A percentile compares a stretch with the other conserved stretches of the same genome.
Conservation (phyloP, 2,888 invertebrate genomes). For the Quadriops clusia region DNA sequence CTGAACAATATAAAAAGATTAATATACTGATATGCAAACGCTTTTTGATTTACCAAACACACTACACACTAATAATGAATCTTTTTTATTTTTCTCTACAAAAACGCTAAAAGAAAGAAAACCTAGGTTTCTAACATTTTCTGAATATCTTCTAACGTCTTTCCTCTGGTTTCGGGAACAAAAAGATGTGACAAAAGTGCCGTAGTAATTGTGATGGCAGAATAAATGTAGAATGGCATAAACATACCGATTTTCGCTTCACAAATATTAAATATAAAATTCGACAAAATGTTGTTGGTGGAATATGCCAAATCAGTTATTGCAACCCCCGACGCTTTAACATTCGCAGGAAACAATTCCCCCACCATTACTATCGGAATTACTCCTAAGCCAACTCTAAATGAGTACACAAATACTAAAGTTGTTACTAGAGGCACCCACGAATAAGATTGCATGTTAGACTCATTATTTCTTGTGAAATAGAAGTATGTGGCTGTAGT, state of each 20-base stretch:
- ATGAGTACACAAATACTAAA: constrained; percentile 29
- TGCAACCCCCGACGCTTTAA: constrained; percentile 35
- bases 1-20: too few relatives aligned
- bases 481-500: constrained; percentile 29
- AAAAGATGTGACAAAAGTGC: constrained; percentile 29
- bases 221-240: constrained; percentile 31
- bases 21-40: too few relatives aligned
- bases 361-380: constrained; percentile 34
- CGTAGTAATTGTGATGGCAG: constrained; percentile 25
- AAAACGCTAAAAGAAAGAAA: too few relatives aligned
- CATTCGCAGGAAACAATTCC: constrained; percentile 33
- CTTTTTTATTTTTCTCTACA: too few relatives aligned
- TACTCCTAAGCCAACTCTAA: constrained; percentile 31
- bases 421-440: constrained; percentile 31
- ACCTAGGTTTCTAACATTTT: too few relatives aligned
- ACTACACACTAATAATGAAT: too few relatives aligned
- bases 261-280: constrained; percentile 27
- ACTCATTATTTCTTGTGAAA: constrained; percentile 21
- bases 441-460: constrained; percentile 24
- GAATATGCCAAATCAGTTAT: constrained; percentile 31
- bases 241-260: constrained; percentile 25
- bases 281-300: constrained; percentile 25
- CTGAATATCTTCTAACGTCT: constrained; percentile 33
- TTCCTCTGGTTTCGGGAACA: constrained; percentile 32
- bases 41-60: too few relatives aligned